Evolutionary conservation across 53 echinoderm and acorn worm genomes (phyloP), one percentile per base, ranked within the genome.

Genomic region (Hippasteria phrygiana): DNA sequence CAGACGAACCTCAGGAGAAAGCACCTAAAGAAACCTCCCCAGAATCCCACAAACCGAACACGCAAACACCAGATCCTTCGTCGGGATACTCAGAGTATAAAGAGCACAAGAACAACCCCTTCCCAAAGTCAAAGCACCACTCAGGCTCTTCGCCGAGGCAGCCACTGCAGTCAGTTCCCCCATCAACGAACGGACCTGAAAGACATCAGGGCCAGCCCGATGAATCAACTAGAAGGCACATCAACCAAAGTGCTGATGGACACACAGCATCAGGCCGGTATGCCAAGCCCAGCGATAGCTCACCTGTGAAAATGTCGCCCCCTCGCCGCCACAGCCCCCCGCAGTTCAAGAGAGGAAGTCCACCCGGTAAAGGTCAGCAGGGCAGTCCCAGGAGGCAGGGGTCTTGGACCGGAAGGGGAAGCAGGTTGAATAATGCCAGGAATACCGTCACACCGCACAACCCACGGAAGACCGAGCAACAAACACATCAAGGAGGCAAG

Each of bases 371-470:
- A 43, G 28, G 8, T 40, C 82, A 82, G 46, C 29, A 43, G 0
- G 42, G 14, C 28, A 40, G 29, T 28, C 33, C 82, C 16, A 82
- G 34, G 12, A 32, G 32, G 9, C 38, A 34, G 6, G 69, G 69
- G 1, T 31, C 69, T 11, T 85, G 85, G 85, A 3, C 71, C 0
- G 85, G 85, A 35, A 47, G 85, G 13, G 85, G 85, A 51, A 71
- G 34, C 48, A 85, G 71, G 37, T 10, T 71, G 4, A 85, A 71
- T 18, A 17, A 33, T 31, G 2, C 48, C 28, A 70, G 17, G 22
- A 22, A 70, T 32, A 39, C 71, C 12, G 13, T 53, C 11, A 11
- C 50, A 26, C 85, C 69, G 35, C 85, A 70, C 38, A 45, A 37
- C 38, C 55, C 26, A 5, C 29, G 26, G 55, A 78, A 78, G 55